phyloP scores from a whole-genome alignment of 2,888 invertebrate genomes.

The Latheticus oryzae region DNA sequence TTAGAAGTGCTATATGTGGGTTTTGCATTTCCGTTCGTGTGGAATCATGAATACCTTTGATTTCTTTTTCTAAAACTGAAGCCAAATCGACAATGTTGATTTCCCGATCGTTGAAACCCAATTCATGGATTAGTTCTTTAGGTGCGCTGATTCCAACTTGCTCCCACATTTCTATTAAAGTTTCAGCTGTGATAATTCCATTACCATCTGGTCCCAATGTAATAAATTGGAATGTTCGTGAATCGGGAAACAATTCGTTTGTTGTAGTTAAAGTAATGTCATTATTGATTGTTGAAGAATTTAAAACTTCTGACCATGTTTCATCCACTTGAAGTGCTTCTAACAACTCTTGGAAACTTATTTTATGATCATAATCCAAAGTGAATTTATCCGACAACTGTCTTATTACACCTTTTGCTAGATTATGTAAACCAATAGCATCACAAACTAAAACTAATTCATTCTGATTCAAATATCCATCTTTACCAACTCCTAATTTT shows the following conservation, averaged over 20 bases:
- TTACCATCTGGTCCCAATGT: conserved; percentile 62
- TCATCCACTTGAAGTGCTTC: conserved; percentile 71
- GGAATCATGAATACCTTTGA: conserved; percentile 56
- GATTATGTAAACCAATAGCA: conserved; percentile 74
- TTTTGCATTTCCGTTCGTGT: conserved; percentile 57
- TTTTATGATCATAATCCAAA: conserved; percentile 72
- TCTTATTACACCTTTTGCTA: conserved; percentile 73
- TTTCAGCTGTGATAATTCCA: conserved; percentile 65
- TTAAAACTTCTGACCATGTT: conserved; percentile 62
- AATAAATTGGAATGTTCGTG: conserved; percentile 62
- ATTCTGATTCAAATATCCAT: conserved; percentile 72
- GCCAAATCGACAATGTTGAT: conserved; percentile 74
- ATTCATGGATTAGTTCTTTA: conserved; percentile 73
- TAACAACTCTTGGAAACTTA: conserved; percentile 75
- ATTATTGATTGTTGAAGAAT: conserved; percentile 42
- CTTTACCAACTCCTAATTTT: conserved; percentile 71
- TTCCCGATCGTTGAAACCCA: conserved; percentile 73
- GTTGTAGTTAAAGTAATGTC: conserved; percentile 56
- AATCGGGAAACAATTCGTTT: conserved; percentile 57
- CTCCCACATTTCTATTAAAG: conserved; percentile 80
- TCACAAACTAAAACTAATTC: conserved; percentile 75
- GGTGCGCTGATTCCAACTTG: conserved; percentile 75
- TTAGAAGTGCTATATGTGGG: conserved; percentile 68
- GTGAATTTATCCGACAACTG: conserved; percentile 76
- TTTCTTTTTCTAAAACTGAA: conserved; percentile 77